These are phyloP conservation scores for Prinia subflava DNA, from an alignment of 2,113 vertebrate species.

Conservation along the genomic window DNA sequence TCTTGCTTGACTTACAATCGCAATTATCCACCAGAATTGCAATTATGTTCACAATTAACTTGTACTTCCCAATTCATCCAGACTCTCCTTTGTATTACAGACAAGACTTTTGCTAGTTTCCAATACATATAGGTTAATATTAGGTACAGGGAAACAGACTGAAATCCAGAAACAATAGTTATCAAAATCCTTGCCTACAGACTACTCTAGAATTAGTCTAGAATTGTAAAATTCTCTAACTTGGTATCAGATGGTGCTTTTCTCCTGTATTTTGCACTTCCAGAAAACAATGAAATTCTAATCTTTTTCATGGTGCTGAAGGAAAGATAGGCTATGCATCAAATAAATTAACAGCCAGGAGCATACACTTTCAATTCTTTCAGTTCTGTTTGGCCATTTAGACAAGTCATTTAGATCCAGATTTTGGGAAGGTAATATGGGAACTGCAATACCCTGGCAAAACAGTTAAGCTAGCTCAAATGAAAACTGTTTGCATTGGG, in stretches of 20 bases:
- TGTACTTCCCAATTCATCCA: neutral
- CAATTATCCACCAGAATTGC: slow-evolving; percentile 53
- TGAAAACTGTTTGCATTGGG: neutral
- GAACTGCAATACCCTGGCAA: neutral
- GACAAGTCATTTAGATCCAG: neutral
- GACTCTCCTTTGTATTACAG: neutral
- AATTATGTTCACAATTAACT: slow-evolving; percentile 45
- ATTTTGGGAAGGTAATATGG: neutral
- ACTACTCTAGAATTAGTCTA: neutral
- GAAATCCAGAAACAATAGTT: neutral
- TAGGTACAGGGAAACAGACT: neutral
- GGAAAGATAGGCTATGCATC: neutral
- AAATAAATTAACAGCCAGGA: neutral
- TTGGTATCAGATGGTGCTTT: neutral
- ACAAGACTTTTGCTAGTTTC: neutral
- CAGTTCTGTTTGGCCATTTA: neutral
- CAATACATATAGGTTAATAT: neutral
- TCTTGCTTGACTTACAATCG: slow-evolving; percentile 58
- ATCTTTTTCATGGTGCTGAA: neutral
- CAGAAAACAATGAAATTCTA: neutral
- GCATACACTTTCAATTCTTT: neutral
- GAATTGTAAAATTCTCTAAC: neutral
- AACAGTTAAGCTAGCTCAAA: neutral
- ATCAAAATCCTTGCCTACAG: neutral
- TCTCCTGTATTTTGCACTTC: neutral